Percentiles rank a stretch among this genome's conserved stretches.
phyloP scores from a whole-genome alignment of 2,113 vertebrate species.

The Variabilichromis moorii region DNA sequence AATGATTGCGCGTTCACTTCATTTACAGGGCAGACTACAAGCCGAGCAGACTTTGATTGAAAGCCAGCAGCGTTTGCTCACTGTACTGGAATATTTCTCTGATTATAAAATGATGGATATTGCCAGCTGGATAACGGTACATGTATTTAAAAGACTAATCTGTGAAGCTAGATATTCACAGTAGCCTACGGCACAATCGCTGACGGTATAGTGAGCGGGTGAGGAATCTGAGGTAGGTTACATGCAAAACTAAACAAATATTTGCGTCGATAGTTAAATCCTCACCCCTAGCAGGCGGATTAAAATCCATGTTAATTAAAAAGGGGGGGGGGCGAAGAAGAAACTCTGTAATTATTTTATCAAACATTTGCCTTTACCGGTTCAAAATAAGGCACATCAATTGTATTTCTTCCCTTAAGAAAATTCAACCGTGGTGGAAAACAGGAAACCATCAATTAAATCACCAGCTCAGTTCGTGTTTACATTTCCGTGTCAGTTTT shows the following conservation, averaged over 20 bases:
- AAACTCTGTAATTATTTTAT: not conserved
- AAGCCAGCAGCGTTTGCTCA: not conserved
- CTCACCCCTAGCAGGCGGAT: not conserved
- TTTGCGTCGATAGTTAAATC: not conserved
- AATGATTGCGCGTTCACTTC: not conserved
- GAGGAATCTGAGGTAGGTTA: conserved; percentile 37
- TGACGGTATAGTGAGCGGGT: not conserved
- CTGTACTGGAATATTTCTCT: not conserved
- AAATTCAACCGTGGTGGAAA: not conserved
- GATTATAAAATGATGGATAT: not conserved
- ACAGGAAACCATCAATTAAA: not conserved
- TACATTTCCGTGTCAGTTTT: not conserved
- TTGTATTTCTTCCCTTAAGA: not conserved
- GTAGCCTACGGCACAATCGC: not conserved
- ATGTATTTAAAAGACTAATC: not conserved
- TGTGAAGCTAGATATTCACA: not conserved
- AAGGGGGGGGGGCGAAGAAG: fast-evolving
- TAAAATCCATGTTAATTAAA: not conserved
- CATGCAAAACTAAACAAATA: not conserved
- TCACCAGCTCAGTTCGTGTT: not conserved
- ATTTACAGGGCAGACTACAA: not conserved
- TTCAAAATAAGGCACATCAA: conserved; percentile 23
- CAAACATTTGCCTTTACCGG: not conserved
- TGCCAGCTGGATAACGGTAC: not conserved
- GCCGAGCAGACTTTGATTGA: not conserved